Base-by-base conservation (phyloP, 2,888 invertebrate species). In the Cecidostiba fungosa region DNA sequence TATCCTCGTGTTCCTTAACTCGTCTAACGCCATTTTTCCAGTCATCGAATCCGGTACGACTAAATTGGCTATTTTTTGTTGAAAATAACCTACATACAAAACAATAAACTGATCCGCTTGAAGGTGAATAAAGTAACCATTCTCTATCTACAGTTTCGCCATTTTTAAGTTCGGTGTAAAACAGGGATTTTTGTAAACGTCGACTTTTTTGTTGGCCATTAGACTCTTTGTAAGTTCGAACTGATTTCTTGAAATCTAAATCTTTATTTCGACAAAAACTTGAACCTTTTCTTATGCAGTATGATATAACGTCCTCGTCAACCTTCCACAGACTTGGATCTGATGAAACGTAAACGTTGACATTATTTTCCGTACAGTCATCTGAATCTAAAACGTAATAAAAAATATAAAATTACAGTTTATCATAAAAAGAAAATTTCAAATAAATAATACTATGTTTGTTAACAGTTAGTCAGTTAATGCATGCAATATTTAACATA, bases 41-140 rank as follows among this genome's bases (percentile, higher is more conserved):
- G 54, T 74, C 39, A 16, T 47, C 47, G 16, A 47, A 47, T 4
- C 47, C 47, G 16, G 47, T 47, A 47, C 8, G 8, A 76, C 26
- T 54, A 16, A 43, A 19, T 29, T 66, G 69, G 16, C 19, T 43
- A 3, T 47, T 43, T 10, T 84, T 32, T 4, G 26, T 23, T 62
- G 54, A 78, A 62, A 84, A 84, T 43, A 84, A 47, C 23, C 32
- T 43, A 43, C 73, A 76, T 10, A 32, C 50, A 26, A 29, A 76
- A 19, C 76, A 76, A 32, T 29, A 74, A 12, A 74, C 50, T 6
- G 23, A 10, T 26, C 50, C 74, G 26, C 8, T 26, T 14, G 47
- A 26, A 6, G 39, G 43, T 3, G 29, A 74, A 50, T 29, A 74
- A 23, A 74, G 39, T n/a, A 50, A n/a, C 74, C 74, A 76, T 54